Conservation (phyloP, 2,888 invertebrate genomes). For the Drosophila kokeensis region DNA sequence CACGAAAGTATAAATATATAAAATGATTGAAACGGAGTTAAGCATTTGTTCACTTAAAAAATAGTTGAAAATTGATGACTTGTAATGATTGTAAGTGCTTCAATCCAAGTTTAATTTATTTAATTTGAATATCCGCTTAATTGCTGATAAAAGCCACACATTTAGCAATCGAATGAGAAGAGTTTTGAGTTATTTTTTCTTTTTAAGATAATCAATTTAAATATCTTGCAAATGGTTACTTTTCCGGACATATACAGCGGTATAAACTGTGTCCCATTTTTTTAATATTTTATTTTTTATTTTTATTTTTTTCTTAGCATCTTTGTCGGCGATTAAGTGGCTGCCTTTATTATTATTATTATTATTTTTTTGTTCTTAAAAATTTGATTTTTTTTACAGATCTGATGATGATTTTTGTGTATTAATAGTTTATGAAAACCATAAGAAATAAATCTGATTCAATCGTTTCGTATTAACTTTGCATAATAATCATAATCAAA, state of each 20-base stretch:
- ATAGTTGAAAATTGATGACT: not conserved
- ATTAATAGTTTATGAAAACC: not conserved
- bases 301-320: too few species aligned
- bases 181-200: not conserved
- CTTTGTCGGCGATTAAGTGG: not conserved
- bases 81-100: not conserved
- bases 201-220: not conserved
- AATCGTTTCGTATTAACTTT: not conserved
- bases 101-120: not conserved
- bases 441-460: not conserved
- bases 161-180: not conserved
- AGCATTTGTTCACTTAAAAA: not conserved
- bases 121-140: not conserved
- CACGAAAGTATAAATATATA: not conserved
- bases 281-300: not conserved
- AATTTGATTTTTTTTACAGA: not conserved
- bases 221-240: not conserved
- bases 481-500: not conserved
- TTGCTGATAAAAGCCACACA: not conserved
- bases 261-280: not conserved
- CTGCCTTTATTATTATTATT: not conserved
- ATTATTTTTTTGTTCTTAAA: too few species aligned
- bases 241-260: not conserved
- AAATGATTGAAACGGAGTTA: not conserved
- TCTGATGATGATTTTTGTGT: not conserved